Evolutionary conservation across 2,113 vertebrate genomes (phyloP).

Genomic region (Cygnus buccinator): DNA sequence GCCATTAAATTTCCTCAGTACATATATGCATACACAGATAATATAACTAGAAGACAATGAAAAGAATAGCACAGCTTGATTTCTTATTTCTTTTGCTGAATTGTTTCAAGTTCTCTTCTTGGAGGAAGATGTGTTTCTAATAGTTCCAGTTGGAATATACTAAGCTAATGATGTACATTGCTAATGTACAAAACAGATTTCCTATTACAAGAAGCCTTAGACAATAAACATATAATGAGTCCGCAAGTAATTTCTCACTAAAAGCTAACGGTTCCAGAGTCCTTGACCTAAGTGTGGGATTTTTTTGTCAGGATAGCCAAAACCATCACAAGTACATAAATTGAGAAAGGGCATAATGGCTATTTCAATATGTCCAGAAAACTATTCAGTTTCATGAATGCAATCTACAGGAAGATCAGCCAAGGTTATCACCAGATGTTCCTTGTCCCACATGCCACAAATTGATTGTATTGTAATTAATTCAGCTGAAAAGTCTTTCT

Average conservation of each 20-base stretch:
- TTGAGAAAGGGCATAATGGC: neutral
- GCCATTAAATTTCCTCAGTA: neutral
- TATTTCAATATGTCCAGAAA: conserved; percentile 6
- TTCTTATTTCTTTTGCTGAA: conserved; percentile 38
- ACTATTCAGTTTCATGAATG: conserved; percentile 21
- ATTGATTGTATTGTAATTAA: conserved; percentile 58
- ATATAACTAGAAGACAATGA: neutral
- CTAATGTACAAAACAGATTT: conserved; percentile 48
- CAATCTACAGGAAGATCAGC: conserved; percentile 50
- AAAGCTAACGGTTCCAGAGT: neutral
- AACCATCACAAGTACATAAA: conserved; percentile 10
- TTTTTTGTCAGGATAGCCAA: conserved; percentile 25
- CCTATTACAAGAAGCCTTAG: conserved; percentile 6
- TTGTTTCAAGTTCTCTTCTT: neutral
- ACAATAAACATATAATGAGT: conserved; percentile 52
- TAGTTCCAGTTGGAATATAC: conserved; percentile 31
- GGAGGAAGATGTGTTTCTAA: neutral
- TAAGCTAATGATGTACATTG: conserved; percentile 41
- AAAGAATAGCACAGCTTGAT: neutral
- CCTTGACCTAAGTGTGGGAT: neutral
- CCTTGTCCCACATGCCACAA: conserved; percentile 28
- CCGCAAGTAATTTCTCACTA: conserved; percentile 27
- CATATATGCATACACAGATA: neutral
- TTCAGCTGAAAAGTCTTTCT: conserved; percentile 48
- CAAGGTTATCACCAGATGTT: conserved; percentile 63